Conservation (phyloP, 2,888 invertebrate species). For the Pantelozetes paolii region DNA sequence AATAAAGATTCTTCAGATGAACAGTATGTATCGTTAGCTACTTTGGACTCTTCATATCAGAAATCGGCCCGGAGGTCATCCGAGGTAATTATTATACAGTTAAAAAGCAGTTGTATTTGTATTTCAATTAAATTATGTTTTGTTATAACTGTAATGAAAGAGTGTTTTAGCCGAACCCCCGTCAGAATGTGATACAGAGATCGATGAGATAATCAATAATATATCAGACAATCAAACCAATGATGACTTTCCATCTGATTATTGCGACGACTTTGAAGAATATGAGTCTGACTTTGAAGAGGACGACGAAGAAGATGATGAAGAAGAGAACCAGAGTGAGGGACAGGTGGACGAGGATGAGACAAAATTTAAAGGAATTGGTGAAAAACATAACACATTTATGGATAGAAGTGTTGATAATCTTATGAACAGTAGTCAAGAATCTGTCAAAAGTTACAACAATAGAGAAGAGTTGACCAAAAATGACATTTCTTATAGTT, state of each 20-base stretch:
- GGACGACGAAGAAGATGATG: background rate
- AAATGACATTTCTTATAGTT: background rate
- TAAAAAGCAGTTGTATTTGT: background rate
- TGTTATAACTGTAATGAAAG: background rate
- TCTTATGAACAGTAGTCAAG: background rate
- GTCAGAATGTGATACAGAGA: background rate
- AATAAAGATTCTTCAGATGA: conserved; percentile 9
- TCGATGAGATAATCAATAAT: conserved; percentile 7
- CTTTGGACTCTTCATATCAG: background rate
- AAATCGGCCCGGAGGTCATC: background rate
- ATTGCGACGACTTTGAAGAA: conserved; percentile 26
- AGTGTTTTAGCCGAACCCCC: conserved; percentile 11
- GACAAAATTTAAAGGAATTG: background rate
- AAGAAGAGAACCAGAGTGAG: background rate
- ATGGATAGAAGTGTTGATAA: background rate
- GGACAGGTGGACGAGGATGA: background rate
- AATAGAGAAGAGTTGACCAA: background rate
- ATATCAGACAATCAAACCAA: conserved; percentile 2
- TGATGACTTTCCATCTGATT: conserved; percentile 16
- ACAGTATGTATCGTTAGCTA: conserved; percentile 7
- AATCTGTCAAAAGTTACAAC: background rate
- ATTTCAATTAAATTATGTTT: background rate
- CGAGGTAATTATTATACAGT: background rate
- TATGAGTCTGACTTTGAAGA: conserved; percentile 32
- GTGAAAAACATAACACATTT: background rate